These are phyloP conservation scores for Diploptera punctata DNA, from an alignment of 2,888 invertebrate species.

Conservation along the genomic window DNA sequence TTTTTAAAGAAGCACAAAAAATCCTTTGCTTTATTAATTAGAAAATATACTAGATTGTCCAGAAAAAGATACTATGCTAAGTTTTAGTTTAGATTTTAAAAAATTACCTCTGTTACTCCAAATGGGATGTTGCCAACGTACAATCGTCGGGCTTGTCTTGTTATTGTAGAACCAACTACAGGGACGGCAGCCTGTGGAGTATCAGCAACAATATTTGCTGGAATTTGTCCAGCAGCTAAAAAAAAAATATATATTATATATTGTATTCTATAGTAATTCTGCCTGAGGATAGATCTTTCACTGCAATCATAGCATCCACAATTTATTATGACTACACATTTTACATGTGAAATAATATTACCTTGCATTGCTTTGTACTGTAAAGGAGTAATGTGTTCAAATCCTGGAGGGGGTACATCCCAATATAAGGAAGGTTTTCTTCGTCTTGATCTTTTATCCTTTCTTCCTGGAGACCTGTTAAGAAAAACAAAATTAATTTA, in stretches of 20 bases:
- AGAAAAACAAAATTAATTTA: no score
- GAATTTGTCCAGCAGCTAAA: constrained; percentile 89
- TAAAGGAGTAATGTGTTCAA: constrained; percentile 97
- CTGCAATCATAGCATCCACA: no score
- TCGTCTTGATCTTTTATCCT: constrained; percentile 67
- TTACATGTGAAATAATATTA: no score
- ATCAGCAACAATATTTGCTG: constrained; percentile 91
- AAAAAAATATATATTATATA: no score
- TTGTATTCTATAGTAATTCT: no score
- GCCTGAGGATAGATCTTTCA: no score
- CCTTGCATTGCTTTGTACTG: constrained; percentile 79
- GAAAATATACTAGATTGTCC: no score
- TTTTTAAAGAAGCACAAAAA: no score
- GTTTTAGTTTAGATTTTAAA: no score
- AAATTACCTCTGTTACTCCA: constrained; percentile 84
- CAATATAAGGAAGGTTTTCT: constrained; percentile 94
- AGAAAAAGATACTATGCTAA: no score
- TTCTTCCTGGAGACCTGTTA: constrained; percentile 43
- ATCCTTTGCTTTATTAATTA: no score
- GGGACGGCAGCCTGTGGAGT: constrained; percentile 96
- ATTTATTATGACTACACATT: no score
- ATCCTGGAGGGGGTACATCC: constrained; percentile 98
- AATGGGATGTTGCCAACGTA: constrained; percentile 99
- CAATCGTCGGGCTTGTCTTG: constrained; percentile 89
- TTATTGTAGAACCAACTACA: constrained; percentile 96